Evolutionary conservation across 2,888 invertebrate genomes (phyloP), one percentile per base, ranked within the genome.

Genomic region (Brachynemurus nebulosus): DNA sequence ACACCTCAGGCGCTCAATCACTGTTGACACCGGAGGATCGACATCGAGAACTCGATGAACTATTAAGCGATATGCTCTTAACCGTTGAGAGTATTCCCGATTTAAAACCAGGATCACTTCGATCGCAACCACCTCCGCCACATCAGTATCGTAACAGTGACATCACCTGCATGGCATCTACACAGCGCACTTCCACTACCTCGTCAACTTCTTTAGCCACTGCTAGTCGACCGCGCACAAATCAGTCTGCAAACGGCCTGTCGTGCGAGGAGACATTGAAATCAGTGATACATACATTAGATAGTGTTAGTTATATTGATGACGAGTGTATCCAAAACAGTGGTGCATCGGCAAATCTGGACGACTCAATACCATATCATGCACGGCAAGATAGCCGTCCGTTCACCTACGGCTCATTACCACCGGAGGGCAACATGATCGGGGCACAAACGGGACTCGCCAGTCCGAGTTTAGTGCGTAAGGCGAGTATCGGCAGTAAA

Each of bases 341-440:
- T 30, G 47, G 46, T 40, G 43, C 44, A 36, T 45, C 45, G 44
- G 56, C 59, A 59, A 68, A 65, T 61, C 72, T 70, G 52, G 70
- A 70, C 52, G 71, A 71, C 51, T 74, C 78, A 63, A 86, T 88
- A 63, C 90, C 91, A 54, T 91, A 91, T 68, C 90, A 91, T 80
- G 89, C 90, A 59, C 75, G 90, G 58, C 80, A 85, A 55, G 85
- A 89, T 65, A 85, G 86, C 56, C 78, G 85, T 56, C 91, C 91
- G 49, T 90, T 90, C 68, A 85, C 86, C 46, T 91, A 91, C 76
- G 86, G 86, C 45, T 79, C 62, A 30, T 46, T 50, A 27, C 57
- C 59, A 40, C 50, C 44, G 43, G 48, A 48, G 49, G 67, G 67
- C 51, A 63, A 68, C 59, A 80, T 80, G 79, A 71, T 80, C 56